Evolutionary conservation across 2,888 invertebrate genomes (phyloP), one percentile per base, ranked within the genome.

Genomic region (Prosopocoilus inquinatus): DNA sequence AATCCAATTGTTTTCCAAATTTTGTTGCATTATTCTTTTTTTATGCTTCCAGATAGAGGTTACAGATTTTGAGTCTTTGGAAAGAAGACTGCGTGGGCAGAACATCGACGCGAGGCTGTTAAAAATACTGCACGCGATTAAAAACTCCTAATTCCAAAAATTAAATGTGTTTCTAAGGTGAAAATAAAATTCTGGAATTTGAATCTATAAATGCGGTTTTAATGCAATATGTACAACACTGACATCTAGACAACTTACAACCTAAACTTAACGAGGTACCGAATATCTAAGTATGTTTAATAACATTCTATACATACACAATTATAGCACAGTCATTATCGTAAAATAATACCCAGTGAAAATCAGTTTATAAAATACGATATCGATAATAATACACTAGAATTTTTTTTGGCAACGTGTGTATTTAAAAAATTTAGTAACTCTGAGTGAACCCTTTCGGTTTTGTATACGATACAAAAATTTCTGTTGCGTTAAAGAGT

Each of bases 61-160:
- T 36, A 85, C 86, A 1, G 89, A 89, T 70, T 89, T 89, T 64
- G 82, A 83, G 54, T 82, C 85, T 69, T 74, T 89, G 60, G 81
- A 83, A 61, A 80, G 83, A 51, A 83, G 83, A 74, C 69, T 87
- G 48, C 70, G 78, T 11, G 71, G 75, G 2, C 58, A 84, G 55
- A 79, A 79, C 55, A 77, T 84, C 71, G 70, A 76, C 56, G 72
- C 71, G 55, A 79, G 80, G 41, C 71, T 85, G 8, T 71, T 75
- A 35, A 78, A 79, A 69, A 78, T 84, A 64, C 70, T 85, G 47
- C 77, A 78, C 65, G 72, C 72, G 11, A 80, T 84, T 47, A 70
- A 69, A 66, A 67, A 65, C 43, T 65, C 64, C 5, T 71, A 64
- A 66, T 13, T 9, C 7, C 13, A 12, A 15, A n/a, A n/a, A n/a